A percentile compares a stretch with the other conserved stretches of the same genome.
Conservation (phyloP, 2,888 invertebrate genomes). For the Hermodice carunculata region DNA sequence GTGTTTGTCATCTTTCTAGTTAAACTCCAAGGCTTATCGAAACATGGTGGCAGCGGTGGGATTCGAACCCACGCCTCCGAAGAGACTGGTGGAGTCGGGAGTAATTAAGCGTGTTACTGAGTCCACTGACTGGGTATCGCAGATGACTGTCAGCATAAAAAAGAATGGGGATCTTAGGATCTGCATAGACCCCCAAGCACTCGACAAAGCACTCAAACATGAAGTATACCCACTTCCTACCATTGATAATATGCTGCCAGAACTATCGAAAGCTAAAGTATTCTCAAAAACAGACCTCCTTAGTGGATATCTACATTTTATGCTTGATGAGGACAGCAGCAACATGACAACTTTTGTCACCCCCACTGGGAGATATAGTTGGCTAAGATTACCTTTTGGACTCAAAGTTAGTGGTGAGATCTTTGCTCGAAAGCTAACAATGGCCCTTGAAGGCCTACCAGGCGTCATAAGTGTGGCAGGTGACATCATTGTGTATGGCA, state of each 20-base stretch:
- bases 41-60: too few species aligned
- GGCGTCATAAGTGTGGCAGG: slow-evolving; percentile 35
- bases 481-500: slow-evolving; percentile 38
- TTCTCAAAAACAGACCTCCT: slow-evolving; percentile 33
- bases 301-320: slow-evolving; percentile 29
- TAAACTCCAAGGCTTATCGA: too few species aligned
- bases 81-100: too few species aligned
- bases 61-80: too few species aligned
- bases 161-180: slow-evolving; percentile 4
- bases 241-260: slow-evolving; percentile 33
- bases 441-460: slow-evolving; percentile 29
- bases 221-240: slow-evolving; percentile 31
- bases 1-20: too few species aligned
- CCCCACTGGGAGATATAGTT: slow-evolving; percentile 27
- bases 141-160: too few species aligned
- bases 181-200: slow-evolving; percentile 36
- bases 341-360: slow-evolving; percentile 25
- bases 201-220: slow-evolving; percentile 31
- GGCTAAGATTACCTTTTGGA: slow-evolving; percentile 36
- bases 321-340: slow-evolving; percentile 30
- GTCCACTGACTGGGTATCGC: too few species aligned
- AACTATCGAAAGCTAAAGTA: slow-evolving; percentile 23
- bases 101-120: too few species aligned
- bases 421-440: slow-evolving; percentile 28
- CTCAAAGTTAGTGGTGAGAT: slow-evolving; percentile 29